Evolutionary conservation across 1,140 invertebrate genomes (phyloP).

Genomic region (Andrena cerasifolii): DNA sequence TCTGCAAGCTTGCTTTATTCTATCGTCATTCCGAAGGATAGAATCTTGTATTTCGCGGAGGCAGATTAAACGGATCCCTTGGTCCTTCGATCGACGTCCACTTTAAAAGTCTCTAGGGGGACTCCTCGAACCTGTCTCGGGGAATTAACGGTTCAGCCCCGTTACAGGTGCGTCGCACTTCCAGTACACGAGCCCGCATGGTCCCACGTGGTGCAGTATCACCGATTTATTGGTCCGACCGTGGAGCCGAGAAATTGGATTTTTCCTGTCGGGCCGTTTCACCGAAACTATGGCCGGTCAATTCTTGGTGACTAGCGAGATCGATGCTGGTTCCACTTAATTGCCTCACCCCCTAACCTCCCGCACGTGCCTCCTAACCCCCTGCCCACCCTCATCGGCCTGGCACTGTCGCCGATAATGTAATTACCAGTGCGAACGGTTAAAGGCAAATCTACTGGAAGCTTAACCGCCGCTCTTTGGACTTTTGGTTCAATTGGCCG

Average conservation of each 20-base stretch:
- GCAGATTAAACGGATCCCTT: background rate
- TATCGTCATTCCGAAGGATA: background rate
- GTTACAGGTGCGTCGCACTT: background rate
- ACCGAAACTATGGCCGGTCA: constrained; percentile 4
- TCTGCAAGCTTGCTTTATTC: too few species aligned
- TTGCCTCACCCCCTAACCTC: constrained; percentile 11
- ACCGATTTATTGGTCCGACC: background rate
- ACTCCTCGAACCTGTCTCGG: background rate
- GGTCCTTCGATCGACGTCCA: background rate
- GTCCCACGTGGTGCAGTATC: constrained; percentile 8
- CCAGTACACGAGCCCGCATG: background rate
- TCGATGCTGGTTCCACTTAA: constrained; percentile 37
- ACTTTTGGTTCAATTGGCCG: constrained; percentile 20
- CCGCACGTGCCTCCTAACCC: background rate
- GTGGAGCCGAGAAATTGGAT: constrained; percentile 40
- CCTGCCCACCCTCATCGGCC: background rate
- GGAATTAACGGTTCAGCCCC: constrained; percentile 7
- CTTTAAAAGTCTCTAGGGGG: background rate
- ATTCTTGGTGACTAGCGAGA: constrained; percentile 24
- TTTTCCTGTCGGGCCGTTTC: background rate
- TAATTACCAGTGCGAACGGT: constrained; percentile 49
- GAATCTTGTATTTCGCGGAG: background rate
- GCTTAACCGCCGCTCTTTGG: constrained; percentile 20
- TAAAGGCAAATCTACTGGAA: constrained; percentile 39
- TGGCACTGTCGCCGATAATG: constrained; percentile 44